A percentile compares a stretch with the other conserved stretches of the same genome.
phyloP scores from a whole-genome alignment of 1,140 invertebrate genomes.

The Manduca sexta region DNA sequence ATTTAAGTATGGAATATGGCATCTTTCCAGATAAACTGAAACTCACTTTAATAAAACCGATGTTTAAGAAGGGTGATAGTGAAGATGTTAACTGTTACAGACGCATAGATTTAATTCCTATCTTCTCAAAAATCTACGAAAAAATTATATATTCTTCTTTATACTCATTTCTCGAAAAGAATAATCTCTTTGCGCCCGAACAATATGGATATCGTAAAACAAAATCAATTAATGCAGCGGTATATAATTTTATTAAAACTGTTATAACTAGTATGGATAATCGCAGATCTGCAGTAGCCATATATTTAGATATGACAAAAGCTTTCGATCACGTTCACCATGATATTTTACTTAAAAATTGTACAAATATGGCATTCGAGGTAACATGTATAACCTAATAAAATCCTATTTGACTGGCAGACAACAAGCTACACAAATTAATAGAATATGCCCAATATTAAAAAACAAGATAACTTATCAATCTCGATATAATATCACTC shows the following conservation, averaged over 20 bases:
- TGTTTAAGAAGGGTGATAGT: constrained; percentile 14
- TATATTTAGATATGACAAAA: too few relatives aligned
- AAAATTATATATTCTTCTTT: constrained; percentile 10
- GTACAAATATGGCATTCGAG: too few relatives aligned
- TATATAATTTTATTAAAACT: constrained; percentile 7
- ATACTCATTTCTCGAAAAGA: constrained; percentile 8
- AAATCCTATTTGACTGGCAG: too few relatives aligned
- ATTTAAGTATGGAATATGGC: constrained; percentile 5
- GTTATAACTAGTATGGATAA: constrained; percentile 7
- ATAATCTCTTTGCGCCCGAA: constrained; percentile 8
- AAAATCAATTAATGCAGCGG: constrained; percentile 16
- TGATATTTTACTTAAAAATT: too few relatives aligned
- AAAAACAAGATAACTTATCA: too few relatives aligned
- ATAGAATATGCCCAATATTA: too few relatives aligned
- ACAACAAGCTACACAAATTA: too few relatives aligned
- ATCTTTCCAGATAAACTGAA: constrained; percentile 13
- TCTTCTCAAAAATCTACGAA: constrained; percentile 15
- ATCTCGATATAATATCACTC: too few relatives aligned
- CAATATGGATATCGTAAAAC: constrained; percentile 12
- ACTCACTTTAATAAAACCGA: constrained; percentile 8
- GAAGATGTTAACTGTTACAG: constrained; percentile 10
- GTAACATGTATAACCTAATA: too few relatives aligned
- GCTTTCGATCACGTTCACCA: too few relatives aligned
- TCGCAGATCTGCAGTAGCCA: background rate
- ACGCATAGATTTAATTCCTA: constrained; percentile 8